Conservation (phyloP, 2,888 invertebrate genomes). For the Camptogramma bilineatum region DNA sequence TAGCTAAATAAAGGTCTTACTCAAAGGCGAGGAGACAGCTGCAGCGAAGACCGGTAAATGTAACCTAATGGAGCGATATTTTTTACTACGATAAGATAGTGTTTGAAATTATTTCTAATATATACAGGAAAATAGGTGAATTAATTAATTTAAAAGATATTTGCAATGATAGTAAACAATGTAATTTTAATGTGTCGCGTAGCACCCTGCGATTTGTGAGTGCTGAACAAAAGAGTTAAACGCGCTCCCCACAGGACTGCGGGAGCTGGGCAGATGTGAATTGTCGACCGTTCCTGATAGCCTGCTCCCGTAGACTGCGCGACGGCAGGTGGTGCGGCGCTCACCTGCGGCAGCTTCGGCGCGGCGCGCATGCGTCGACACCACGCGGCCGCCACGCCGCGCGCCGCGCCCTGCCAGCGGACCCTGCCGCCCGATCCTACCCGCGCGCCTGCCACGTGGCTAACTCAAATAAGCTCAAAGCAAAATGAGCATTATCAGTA, state of each 20-base stretch:
- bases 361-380: conserved; percentile 27
- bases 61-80: background rate
- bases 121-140: background rate
- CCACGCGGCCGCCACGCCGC: conserved; percentile 27
- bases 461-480: background rate
- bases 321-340: conserved; percentile 26
- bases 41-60: background rate
- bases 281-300: conserved; percentile 12
- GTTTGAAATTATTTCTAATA: background rate
- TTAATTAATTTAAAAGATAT: background rate
- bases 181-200: background rate
- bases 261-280: conserved; percentile 19
- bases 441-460: background rate
- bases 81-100: background rate
- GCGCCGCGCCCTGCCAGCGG: conserved; percentile 26
- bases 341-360: conserved; percentile 19
- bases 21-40: background rate
- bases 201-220: background rate
- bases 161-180: background rate
- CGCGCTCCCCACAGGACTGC: conserved; percentile 19
- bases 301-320: conserved; percentile 17
- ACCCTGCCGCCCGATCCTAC: conserved; percentile 18
- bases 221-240: conserved; percentile 29
- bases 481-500: conserved; percentile 8
- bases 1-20: background rate